Evolutionary conservation across 2,113 vertebrate species (phyloP), one percentile per base, ranked within the genome.

Genomic region (Podilymbus podiceps): DNA sequence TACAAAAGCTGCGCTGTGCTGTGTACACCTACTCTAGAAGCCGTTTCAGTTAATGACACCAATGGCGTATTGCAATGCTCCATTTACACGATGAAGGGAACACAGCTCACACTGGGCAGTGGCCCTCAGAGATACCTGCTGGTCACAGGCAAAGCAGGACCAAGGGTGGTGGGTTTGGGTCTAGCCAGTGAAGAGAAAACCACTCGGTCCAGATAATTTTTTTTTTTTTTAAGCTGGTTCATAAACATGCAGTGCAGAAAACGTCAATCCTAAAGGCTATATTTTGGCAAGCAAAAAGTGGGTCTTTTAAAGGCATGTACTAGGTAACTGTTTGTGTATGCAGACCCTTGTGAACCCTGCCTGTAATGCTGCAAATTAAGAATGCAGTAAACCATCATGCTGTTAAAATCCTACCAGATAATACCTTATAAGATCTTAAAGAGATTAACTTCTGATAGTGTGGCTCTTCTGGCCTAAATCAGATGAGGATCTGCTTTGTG

Each of bases 21-120:
- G 4, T 4, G 7, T 13, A 62, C 50, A 31, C 8, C 9, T 47
- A 8, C 21, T 9, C 35, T 33, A 47, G 42, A 77, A 86, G 15
- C 24, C 24, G 15, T 18, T 38, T 31, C 15, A 63, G 15, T 21
- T 58, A 35, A 21, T 47, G 42, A 30, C 49, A 63, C 16, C 38
- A 11, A 12, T 9, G 30, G 18, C 28, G 35, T 17, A 33, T 9
- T 42, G 25, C 46, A 44, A 2, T 9, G 8, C 14, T 60, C 19
- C 10, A 4, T 62, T 64, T 49, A 12, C 18, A 10, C 1, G 17
- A 53, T 12, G 38, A 77, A 73, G 38, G 25, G 53, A 83, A 49
- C 21, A 13, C 2, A 2, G 17, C 13, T 77, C 38, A 3, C 8
- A 4, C 21, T 6, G 12, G 30, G 3, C 25, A 30, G 38, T 10